These are phyloP conservation scores for Drosophila orena DNA, from an alignment of 1,140 invertebrate genomes.

Conservation along the genomic window DNA sequence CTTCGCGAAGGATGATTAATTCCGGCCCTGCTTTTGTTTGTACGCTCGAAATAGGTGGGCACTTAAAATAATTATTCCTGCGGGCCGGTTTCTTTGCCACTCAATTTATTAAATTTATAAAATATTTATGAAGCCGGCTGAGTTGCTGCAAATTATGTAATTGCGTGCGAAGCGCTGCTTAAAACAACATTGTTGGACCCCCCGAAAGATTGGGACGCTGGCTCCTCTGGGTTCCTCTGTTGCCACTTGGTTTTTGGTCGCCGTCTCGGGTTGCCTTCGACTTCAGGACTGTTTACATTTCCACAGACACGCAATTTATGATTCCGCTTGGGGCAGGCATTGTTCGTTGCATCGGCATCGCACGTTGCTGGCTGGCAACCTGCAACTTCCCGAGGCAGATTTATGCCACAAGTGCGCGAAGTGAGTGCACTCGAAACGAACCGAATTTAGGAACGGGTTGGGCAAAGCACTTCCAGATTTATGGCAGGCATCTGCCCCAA, in stretches of 20 bases:
- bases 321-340: conserved; percentile 37
- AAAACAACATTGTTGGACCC: conserved; percentile 38
- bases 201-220: conserved; percentile 33
- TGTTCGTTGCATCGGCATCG: conserved; percentile 18
- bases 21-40: conserved; percentile 13
- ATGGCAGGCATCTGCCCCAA: conserved; percentile 45
- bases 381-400: conserved; percentile 20
- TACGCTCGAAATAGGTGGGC: conserved; percentile 12
- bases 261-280: conserved; percentile 23
- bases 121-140: conserved; percentile 40
- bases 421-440: conserved; percentile 1
- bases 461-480: conserved; percentile 37
- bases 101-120: conserved; percentile 51
- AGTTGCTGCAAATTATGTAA: conserved; percentile 36
- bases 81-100: conserved; percentile 37
- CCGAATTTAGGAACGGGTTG: conserved; percentile 24
- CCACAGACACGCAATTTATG: conserved; percentile 49
- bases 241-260: conserved; percentile 36
- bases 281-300: conserved; percentile 37
- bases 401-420: conserved; percentile 9
- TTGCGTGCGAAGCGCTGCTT: conserved; percentile 29
- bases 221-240: conserved; percentile 12
- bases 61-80: conserved; percentile 19
- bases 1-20: neutral
- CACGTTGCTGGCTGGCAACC: conserved; percentile 9